Conservation (phyloP, 2,113 vertebrate genomes). For the Probosciger aterrimus region DNA sequence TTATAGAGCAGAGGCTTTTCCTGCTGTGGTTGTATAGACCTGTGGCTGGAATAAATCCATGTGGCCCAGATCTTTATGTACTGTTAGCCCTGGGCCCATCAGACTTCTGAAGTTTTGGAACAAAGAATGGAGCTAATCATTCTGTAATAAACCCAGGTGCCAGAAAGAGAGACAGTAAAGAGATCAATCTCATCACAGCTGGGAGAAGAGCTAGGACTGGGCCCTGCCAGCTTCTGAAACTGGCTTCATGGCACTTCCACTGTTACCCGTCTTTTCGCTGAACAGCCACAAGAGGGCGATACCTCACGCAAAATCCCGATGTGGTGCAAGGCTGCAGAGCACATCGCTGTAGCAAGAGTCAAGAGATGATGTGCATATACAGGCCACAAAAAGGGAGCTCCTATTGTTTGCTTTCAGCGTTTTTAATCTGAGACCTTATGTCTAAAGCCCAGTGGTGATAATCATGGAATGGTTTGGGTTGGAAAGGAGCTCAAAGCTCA, state of each 20-base stretch:
- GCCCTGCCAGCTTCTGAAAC: not conserved
- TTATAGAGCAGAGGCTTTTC: not conserved
- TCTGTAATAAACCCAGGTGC: not conserved
- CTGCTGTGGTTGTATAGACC: not conserved
- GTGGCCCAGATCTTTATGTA: not conserved
- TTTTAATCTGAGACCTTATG: not conserved
- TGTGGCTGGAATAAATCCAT: not conserved
- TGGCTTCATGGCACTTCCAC: too few relatives aligned
- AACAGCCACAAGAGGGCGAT: not conserved
- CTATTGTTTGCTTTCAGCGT: not conserved
- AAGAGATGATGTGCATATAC: not conserved
- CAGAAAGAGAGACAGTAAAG: not conserved
- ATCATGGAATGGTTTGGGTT: not conserved
- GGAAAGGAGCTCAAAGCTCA: not conserved
- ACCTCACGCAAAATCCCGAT: fast-evolving
- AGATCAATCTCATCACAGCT: too few relatives aligned
- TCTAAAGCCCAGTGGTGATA: not conserved
- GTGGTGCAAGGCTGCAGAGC: fast-evolving
- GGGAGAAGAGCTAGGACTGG: not conserved
- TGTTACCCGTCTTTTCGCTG: fast-evolving
- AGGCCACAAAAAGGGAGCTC: not conserved
- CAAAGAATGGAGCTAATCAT: not conserved
- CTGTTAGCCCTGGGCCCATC: not conserved
- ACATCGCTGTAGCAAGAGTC: fast-evolving
- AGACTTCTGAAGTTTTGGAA: not conserved